Evolutionary conservation across 2,113 vertebrate species (phyloP).

Genomic region (Lamprologus sp.): DNA sequence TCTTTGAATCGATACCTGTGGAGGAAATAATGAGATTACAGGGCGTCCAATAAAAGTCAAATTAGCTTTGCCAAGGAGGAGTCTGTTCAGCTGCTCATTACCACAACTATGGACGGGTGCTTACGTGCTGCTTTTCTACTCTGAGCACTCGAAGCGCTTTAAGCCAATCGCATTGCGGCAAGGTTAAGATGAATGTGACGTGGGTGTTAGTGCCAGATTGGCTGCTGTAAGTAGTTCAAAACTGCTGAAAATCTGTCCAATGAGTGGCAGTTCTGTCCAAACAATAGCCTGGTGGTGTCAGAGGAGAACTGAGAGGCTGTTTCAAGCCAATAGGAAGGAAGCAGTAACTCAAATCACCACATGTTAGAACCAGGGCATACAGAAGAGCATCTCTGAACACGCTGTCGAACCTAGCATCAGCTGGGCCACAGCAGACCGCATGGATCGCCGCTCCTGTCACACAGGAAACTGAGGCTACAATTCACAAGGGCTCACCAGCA

Average conservation of each 20-base stretch:
- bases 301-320: background rate
- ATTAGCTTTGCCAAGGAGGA: background rate
- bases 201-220: background rate
- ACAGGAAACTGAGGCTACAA: background rate
- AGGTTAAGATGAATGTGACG: background rate
- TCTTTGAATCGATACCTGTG: constrained; percentile 87
- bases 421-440: background rate
- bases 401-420: background rate
- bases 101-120: background rate
- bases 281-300: background rate
- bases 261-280: background rate
- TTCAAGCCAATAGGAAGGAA: background rate
- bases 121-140: background rate
- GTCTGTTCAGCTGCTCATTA: background rate
- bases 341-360: background rate
- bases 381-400: background rate
- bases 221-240: background rate
- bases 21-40: background rate
- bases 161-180: background rate
- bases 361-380: background rate
- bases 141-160: background rate
- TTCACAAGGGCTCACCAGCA: background rate
- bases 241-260: background rate
- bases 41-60: background rate
- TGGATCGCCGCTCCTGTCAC: background rate